phyloP scores from a whole-genome alignment of 37 sponge, comb jelly and placozoan species.

The Cliona cf. orientalis region DNA sequence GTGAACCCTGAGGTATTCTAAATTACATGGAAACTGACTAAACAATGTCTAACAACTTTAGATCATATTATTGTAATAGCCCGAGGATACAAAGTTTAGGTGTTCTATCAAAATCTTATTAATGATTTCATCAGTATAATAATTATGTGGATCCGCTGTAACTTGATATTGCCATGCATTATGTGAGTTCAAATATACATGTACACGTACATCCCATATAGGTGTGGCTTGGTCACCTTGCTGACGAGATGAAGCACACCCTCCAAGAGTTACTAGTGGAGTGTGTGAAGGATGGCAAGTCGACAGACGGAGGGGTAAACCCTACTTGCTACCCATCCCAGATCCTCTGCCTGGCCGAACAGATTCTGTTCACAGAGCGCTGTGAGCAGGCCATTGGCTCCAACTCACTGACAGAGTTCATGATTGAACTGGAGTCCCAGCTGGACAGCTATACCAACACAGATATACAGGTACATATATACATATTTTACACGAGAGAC shows the following conservation, averaged over 20 bases:
- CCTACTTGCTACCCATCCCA: slow-evolving; percentile 90
- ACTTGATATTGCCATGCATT: not conserved
- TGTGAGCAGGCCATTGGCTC: slow-evolving; percentile 91
- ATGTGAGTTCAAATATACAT: not conserved
- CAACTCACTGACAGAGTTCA: slow-evolving; percentile 70
- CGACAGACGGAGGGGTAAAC: slow-evolving; percentile 34
- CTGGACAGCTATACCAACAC: slow-evolving; percentile 83
- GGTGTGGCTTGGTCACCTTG: slow-evolving; percentile 86
- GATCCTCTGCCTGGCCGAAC: slow-evolving; percentile 90
- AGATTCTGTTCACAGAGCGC: slow-evolving; percentile 91
- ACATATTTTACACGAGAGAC: not conserved
- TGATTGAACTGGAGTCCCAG: slow-evolving; percentile 91
- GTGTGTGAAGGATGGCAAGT: slow-evolving; percentile 66
- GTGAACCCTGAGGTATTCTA: no score
- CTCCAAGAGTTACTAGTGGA: slow-evolving; percentile 74
- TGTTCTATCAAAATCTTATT: no score
- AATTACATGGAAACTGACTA: no score
- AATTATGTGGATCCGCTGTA: no score
- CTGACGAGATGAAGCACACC: slow-evolving; percentile 93
- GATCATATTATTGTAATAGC: no score
- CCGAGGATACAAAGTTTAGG: no score
- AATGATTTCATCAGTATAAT: no score
- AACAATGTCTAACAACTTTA: no score
- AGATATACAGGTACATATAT: slow-evolving; percentile 54
- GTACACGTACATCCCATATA: not conserved